These are phyloP conservation scores for Tethea ocularis DNA, from an alignment of 2,888 invertebrate species.

Conservation along the genomic window DNA sequence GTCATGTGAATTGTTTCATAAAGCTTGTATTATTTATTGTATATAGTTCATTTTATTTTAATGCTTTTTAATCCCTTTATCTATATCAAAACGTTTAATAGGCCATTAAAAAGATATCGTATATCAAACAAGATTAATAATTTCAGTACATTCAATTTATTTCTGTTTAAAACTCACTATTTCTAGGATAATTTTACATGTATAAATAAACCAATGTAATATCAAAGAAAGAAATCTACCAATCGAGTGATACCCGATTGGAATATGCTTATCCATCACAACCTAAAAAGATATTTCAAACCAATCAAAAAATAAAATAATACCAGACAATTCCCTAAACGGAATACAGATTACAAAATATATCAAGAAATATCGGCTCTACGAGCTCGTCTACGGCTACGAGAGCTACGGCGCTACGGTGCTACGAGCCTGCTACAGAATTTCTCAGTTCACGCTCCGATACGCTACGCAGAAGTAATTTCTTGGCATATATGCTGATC, in stretches of 20 bases:
- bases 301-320: background rate
- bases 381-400: conserved; percentile 21
- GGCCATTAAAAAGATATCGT: background rate
- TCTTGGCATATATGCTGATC: background rate
- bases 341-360: conserved; percentile 20
- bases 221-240: background rate
- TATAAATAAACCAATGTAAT: too few species aligned
- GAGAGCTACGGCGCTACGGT: conserved; percentile 19
- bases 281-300: too few species aligned
- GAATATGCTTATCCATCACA: background rate
- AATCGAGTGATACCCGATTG: background rate
- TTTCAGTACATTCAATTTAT: background rate
- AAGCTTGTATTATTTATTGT: background rate
- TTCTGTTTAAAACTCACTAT: too few species aligned
- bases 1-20: background rate
- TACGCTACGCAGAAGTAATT: background rate
- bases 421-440: conserved; percentile 16
- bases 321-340: conserved; percentile 11
- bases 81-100: background rate
- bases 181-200: too few species aligned
- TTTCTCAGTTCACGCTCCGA: background rate
- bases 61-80: background rate
- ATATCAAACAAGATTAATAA: background rate
- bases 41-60: background rate
- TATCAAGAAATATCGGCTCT: conserved; percentile 19